Conservation (phyloP, 1,140 invertebrate genomes). For the Coenobita brevimanus region DNA sequence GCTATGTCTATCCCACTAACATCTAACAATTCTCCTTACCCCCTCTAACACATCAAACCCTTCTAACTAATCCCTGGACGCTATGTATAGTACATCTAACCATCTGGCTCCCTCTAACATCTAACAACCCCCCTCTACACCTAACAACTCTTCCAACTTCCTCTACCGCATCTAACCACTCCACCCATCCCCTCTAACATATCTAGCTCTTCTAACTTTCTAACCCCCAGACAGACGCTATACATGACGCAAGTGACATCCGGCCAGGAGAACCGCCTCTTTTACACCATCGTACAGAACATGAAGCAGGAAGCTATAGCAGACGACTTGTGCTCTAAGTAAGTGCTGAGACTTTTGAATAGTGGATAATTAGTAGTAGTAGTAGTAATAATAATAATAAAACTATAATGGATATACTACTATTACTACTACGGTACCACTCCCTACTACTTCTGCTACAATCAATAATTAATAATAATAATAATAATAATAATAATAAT, state of each 20-base stretch:
- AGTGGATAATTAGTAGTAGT: neutral
- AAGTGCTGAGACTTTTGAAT: neutral
- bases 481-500: no score
- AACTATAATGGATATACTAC: neutral
- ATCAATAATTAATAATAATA: no score
- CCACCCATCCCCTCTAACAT: neutral
- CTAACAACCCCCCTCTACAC: no score
- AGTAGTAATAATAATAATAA: neutral
- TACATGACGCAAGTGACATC: conserved; percentile 43
- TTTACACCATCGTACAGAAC: conserved; percentile 62
- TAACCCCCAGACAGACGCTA: conserved; percentile 44
- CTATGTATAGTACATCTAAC: no score
- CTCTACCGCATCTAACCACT: neutral
- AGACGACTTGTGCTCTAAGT: conserved; percentile 45
- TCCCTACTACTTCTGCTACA: neutral
- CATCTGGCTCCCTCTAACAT: no score
- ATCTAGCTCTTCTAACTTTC: neutral
- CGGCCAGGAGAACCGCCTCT: conserved; percentile 7
- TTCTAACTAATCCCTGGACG: no score
- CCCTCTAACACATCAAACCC: no score
- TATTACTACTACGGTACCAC: neutral
- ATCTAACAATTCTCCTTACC: no score
- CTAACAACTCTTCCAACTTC: neutral
- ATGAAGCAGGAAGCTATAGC: conserved; percentile 34
- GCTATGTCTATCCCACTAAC: no score